Percentiles rank a stretch among this genome's conserved stretches.
phyloP scores from a whole-genome alignment of 1,140 invertebrate genomes.

The Sipha flava region DNA sequence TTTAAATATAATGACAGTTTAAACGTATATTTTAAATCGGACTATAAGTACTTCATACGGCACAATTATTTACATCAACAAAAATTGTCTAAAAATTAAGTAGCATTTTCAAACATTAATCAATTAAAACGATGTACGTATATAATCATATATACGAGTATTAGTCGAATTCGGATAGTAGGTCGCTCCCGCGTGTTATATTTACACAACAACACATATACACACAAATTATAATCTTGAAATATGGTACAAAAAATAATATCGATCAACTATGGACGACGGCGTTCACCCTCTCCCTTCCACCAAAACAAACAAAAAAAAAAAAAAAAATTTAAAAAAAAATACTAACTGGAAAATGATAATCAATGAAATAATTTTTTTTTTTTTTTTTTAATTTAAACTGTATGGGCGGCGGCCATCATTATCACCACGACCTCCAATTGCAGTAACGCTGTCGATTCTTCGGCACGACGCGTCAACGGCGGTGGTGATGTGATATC shows the following conservation, averaged over 20 bases:
- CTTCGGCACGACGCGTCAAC: not conserved
- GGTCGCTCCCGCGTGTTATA: not conserved
- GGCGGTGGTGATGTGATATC: not conserved
- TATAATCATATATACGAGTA: not conserved
- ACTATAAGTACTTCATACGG: not conserved
- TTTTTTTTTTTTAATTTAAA: not conserved
- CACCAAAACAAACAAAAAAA: not conserved
- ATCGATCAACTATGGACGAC: not conserved
- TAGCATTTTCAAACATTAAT: not conserved
- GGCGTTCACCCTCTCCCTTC: not conserved
- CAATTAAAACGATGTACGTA: not conserved
- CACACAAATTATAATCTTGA: not conserved
- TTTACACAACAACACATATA: not conserved
- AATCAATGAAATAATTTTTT: not conserved
- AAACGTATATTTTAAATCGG: not conserved
- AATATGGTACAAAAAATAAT: not conserved
- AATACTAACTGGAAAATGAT: too few relatives aligned
- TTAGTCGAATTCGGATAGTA: conserved; percentile 18
- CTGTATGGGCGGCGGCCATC: not conserved
- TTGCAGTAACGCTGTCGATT: not conserved
- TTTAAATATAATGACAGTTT: not conserved
- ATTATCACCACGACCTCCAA: not conserved
- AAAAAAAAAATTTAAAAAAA: too few relatives aligned
- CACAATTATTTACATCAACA: not conserved
- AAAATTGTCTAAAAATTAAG: not conserved